phyloP scores from a whole-genome alignment of 2,113 vertebrate genomes.

The Crotalus horridus region DNA sequence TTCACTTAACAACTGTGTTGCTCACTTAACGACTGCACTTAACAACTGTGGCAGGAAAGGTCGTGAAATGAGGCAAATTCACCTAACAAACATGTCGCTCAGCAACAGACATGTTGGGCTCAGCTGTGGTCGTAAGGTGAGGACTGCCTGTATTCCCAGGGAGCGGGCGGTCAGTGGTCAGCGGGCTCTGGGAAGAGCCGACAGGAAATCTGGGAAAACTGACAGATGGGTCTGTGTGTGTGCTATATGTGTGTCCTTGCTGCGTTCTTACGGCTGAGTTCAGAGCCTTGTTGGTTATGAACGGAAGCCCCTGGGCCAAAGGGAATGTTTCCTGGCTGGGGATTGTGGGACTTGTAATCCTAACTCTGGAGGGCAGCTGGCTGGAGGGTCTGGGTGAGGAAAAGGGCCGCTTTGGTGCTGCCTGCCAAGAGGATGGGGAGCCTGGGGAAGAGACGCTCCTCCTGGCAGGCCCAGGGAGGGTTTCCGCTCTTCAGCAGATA shows the following conservation, averaged over 20 bases:
- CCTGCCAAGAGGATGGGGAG: background rate
- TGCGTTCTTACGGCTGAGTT: background rate
- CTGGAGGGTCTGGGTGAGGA: background rate
- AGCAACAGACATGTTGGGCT: too few species aligned
- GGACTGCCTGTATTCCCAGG: background rate
- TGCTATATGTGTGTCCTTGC: background rate
- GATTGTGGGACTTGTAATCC: background rate
- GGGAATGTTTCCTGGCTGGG: background rate
- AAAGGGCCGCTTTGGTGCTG: background rate
- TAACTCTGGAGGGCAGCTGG: background rate
- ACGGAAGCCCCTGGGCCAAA: background rate
- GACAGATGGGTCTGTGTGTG: background rate
- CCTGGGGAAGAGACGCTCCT: accelerated
- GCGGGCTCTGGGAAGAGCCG: background rate
- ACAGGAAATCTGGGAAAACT: background rate
- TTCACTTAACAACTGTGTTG: too few species aligned
- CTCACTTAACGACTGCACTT: too few species aligned
- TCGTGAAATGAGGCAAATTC: too few species aligned
- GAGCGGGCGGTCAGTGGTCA: background rate
- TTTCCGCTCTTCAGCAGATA: background rate
- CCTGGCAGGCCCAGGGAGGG: too few species aligned
- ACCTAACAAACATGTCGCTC: too few species aligned
- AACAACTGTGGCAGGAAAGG: too few species aligned
- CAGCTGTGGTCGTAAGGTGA: too few species aligned
- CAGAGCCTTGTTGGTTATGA: background rate